These are phyloP conservation scores for Mastacembelus armatus DNA, from an alignment of 2,797 vertebrate species.

Conservation along the genomic window DNA sequence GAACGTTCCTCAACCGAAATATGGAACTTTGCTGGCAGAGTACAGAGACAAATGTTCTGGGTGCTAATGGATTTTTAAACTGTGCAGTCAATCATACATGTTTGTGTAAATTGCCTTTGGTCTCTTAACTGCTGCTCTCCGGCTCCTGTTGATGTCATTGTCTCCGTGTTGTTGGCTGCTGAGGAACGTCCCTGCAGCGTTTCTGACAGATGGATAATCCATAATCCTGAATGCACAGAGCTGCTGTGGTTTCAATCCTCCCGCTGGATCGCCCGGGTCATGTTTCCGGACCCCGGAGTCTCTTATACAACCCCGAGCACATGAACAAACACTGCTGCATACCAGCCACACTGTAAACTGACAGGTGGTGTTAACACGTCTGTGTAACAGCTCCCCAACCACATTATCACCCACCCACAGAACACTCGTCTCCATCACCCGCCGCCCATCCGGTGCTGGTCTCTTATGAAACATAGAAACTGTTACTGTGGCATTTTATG, in stretches of 20 bases:
- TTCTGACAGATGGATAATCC: conserved; percentile 57
- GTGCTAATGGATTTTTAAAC: no score
- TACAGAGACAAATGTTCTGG: no score
- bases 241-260: conserved; percentile 39
- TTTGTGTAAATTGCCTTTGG: no score
- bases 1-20: no score
- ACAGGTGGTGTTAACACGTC: conserved; percentile 54
- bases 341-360: conserved; percentile 16
- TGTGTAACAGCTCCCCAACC: conserved; percentile 17
- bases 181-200: conserved; percentile 5
- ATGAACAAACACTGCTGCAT: not conserved
- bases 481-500: not conserved
- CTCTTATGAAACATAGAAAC: conserved; percentile 30
- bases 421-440: conserved; percentile 31
- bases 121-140: no score
- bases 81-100: no score
- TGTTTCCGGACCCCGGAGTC: conserved; percentile 36
- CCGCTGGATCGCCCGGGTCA: conserved; percentile 4
- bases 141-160: no score
- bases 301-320: conserved; percentile 3
- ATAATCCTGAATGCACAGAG: conserved; percentile 51
- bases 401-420: conserved; percentile 49
- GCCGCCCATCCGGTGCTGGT: not conserved
- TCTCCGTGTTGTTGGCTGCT: no score
- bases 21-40: no score